Percentiles rank a stretch among this genome's conserved stretches.
phyloP scores from a whole-genome alignment of 2,888 invertebrate species.

The Nomada lathburiana region DNA sequence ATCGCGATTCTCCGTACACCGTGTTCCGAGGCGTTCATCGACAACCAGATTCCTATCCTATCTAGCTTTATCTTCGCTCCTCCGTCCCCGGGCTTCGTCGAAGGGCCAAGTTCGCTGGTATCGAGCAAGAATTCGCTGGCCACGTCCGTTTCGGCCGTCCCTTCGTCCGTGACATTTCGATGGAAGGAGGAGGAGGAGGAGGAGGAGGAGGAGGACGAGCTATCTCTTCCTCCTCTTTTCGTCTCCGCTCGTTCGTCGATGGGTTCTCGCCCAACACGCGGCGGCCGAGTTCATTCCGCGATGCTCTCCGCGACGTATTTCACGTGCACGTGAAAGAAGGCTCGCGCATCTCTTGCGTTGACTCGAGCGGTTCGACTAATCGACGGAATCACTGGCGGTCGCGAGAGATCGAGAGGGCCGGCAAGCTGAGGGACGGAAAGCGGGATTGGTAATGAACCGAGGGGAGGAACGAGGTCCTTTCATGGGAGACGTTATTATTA shows the following conservation, averaged over 20 bases:
- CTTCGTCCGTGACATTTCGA: not conserved
- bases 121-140: constrained; percentile 33
- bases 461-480: constrained; percentile 33
- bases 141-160: constrained; percentile 6
- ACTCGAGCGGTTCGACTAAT: constrained; percentile 1
- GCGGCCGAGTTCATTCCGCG: too few relatives aligned
- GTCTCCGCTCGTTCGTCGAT: not conserved
- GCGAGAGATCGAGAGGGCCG: constrained; percentile 15
- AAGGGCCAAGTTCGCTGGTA: constrained; percentile 3
- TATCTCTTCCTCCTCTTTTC: not conserved
- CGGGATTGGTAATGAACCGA: constrained; percentile 36
- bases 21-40: constrained; percentile 68
- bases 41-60: constrained; percentile 71
- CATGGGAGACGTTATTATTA: constrained; percentile 75
- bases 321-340: not conserved
- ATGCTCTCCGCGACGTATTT: not conserved
- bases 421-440: constrained; percentile 21
- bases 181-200: too few relatives aligned
- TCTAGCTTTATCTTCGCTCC: constrained; percentile 46
- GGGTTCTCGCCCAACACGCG: too few relatives aligned
- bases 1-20: constrained; percentile 70
- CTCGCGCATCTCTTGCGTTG: not conserved
- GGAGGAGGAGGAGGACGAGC: too few relatives aligned
- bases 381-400: not conserved
- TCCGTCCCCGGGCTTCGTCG: not conserved